Base-by-base conservation (phyloP, 2,888 invertebrate species). In the Cosmia trapezina region DNA sequence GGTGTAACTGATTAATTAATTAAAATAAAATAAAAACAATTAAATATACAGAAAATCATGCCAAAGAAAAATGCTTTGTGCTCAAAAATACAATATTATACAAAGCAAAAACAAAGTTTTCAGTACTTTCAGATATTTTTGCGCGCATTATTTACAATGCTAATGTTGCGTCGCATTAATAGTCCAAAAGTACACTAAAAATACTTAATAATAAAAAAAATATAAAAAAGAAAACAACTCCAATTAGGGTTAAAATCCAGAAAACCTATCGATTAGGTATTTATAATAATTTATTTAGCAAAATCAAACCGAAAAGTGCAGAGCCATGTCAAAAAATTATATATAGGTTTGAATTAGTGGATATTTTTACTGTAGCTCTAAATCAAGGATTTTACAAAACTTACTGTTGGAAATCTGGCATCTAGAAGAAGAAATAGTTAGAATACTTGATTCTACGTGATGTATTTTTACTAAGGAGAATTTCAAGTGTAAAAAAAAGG, bases 341-440 rank as follows among this genome's bases (percentile, higher is more conserved):
- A 64, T 79, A 87, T 28, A 28, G 28, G 28, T 28, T 65, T 43
- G 78, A 87, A 87, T 84, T 51, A 45, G 86, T 86, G 87, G 85
- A 86, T 87, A 86, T 86, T 87, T 87, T 87, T 85, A 80, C 62
- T 61, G 14, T 54, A 72, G 61, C 57, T 66, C 57, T 67, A 73
- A 63, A 61, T 68, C 43, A 61, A 70, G 51, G 62, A 68, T 61
- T 60, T 71, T 62, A 84, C 65, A 70, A 76, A 72, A 82, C 87
- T 82, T 84, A 86, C 85, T 70, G 69, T 85, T 76, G 17, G 61
- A 66, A 70, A 66, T 81, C 82, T 86, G 87, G 53, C 74, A 84
- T 77, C 83, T 85, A 86, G 60, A 86, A 86, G 76, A 76, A 86
- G 59, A 84, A 73, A 78, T 63, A 51, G 73, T 85, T 73, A 73